Conservation (phyloP, 2,797 vertebrate species). For the Enteromius anoplus region DNA sequence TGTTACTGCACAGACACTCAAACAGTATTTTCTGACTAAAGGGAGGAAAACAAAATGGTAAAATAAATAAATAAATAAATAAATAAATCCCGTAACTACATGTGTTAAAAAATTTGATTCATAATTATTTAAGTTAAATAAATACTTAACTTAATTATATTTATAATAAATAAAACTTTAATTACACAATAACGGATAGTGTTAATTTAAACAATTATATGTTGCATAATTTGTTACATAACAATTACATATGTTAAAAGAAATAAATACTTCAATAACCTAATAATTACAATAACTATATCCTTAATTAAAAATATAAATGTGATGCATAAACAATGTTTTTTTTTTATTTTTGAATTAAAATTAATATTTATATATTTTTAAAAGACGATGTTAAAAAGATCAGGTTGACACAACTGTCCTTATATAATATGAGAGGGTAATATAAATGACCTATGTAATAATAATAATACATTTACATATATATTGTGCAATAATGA, state of each 20-base stretch:
- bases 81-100: too few relatives aligned
- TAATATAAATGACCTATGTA: background rate
- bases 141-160: background rate
- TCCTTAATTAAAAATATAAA: background rate
- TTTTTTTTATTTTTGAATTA: background rate
- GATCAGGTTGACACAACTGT: background rate
- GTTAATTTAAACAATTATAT: background rate
- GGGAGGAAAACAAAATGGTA: background rate
- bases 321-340: background rate
- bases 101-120: background rate
- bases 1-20: background rate
- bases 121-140: background rate
- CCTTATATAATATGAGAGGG: background rate
- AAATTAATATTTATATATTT: background rate
- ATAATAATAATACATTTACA: background rate
- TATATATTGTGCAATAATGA: background rate
- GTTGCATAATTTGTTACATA: background rate
- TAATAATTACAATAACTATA: background rate
- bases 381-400: background rate
- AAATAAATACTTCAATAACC: background rate
- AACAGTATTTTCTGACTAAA: background rate
- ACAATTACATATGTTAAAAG: background rate
- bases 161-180: background rate
- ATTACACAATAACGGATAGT: background rate
- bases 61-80: background rate